Percentiles rank a stretch among this genome's conserved stretches.
Evolutionary conservation across 2,113 vertebrate species (phyloP).

Genomic region (Ranitomeya variabilis): DNA sequence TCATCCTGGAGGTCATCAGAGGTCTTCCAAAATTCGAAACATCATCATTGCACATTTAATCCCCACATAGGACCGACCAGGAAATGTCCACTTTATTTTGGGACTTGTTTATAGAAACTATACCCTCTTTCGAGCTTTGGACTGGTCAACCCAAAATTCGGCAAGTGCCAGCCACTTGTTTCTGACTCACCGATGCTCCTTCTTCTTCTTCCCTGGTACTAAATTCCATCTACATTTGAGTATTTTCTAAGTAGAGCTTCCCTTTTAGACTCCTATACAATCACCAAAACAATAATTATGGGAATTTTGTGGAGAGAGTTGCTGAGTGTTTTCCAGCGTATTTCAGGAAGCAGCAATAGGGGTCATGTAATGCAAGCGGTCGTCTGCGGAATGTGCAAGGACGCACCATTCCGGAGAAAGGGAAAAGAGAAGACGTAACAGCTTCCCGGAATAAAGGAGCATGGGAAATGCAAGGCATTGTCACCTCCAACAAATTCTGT

Average conservation of each 20-base stretch:
- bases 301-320: not conserved
- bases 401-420: not conserved
- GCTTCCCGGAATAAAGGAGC: not conserved
- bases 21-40: no score
- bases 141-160: not conserved
- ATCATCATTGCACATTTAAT: no score
- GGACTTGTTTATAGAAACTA: no score
- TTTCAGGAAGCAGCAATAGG: not conserved
- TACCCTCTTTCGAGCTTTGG: no score
- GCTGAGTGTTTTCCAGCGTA: constrained; percentile 7
- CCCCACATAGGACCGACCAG: no score
- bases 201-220: not conserved
- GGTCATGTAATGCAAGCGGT: not conserved
- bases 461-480: not conserved
- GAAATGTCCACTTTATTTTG: no score
- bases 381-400: not conserved
- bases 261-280: not conserved
- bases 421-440: not conserved
- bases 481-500: not conserved
- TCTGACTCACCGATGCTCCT: not conserved
- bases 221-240: not conserved
- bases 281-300: not conserved
- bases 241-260: not conserved
- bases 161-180: not conserved
- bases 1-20: no score